Evolutionary conservation across 1,140 invertebrate genomes (phyloP).

Genomic region (Drosophila lacteicornis): DNA sequence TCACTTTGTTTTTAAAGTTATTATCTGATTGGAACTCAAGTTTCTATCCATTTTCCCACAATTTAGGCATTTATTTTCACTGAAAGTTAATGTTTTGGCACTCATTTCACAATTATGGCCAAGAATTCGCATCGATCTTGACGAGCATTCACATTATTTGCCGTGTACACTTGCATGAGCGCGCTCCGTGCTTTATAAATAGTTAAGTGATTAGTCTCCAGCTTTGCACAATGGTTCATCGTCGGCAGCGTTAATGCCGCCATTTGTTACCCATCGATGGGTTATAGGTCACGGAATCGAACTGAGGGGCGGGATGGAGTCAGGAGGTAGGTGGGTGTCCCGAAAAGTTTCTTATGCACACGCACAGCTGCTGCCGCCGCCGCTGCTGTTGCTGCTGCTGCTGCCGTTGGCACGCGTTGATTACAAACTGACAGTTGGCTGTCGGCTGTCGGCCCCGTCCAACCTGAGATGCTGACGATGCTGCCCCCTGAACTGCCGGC

Average conservation of each 20-base stretch:
- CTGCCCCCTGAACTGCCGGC: slow-evolving; percentile 9
- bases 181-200: slow-evolving; percentile 37
- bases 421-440: slow-evolving; percentile 69
- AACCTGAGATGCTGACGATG: slow-evolving; percentile 34
- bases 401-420: slow-evolving; percentile 63
- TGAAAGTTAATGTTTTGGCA: background rate
- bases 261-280: slow-evolving; percentile 35
- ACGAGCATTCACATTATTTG: slow-evolving; percentile 4
- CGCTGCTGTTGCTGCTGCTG: slow-evolving; percentile 5
- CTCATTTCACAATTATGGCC: background rate
- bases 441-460: slow-evolving; percentile 36
- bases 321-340: background rate
- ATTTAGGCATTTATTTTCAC: background rate
- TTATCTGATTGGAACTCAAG: background rate
- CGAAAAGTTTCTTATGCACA: slow-evolving; percentile 51
- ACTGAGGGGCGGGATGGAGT: background rate
- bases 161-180: slow-evolving; percentile 31
- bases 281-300: slow-evolving; percentile 25
- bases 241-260: slow-evolving; percentile 7
- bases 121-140: background rate
- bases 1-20: no score
- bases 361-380: slow-evolving; percentile 47
- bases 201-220: slow-evolving; percentile 51
- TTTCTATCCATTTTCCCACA: background rate
- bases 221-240: slow-evolving; percentile 27